A percentile compares a stretch with the other conserved stretches of the same genome.
These are phyloP conservation scores for Aegithalos caudatus DNA, from an alignment of 2,113 vertebrate species.

Conservation along the genomic window DNA sequence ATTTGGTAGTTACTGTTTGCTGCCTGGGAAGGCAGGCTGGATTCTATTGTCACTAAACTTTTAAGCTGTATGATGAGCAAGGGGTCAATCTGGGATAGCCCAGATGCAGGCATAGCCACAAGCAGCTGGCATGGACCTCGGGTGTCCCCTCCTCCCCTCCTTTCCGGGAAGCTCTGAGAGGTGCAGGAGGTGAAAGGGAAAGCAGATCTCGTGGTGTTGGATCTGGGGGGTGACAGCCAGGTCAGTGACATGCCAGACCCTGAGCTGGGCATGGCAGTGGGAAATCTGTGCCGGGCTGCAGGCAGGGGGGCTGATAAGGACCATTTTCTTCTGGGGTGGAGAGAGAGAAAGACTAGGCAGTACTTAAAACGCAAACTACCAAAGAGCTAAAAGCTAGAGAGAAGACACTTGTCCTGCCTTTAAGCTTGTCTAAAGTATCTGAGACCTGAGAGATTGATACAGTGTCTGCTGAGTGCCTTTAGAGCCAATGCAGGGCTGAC, in stretches of 20 bases:
- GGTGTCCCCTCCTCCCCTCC: rapidly evolving
- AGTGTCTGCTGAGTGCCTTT: not conserved
- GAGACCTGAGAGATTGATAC: not conserved
- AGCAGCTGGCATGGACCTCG: rapidly evolving
- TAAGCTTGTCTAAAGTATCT: not conserved
- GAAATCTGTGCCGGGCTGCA: not conserved
- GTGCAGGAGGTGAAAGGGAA: not conserved
- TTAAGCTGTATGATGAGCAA: not conserved
- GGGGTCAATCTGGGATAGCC: rapidly evolving
- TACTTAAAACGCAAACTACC: not conserved
- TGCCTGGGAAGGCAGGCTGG: not conserved
- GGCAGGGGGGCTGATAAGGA: too few species aligned
- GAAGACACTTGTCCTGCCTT: not conserved
- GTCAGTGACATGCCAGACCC: rapidly evolving
- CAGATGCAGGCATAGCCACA: not conserved
- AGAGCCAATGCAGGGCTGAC: not conserved
- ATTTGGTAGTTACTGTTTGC: not conserved
- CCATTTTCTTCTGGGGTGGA: not conserved
- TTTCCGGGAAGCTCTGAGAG: not conserved
- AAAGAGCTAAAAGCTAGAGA: not conserved
- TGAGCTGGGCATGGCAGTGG: rapidly evolving
- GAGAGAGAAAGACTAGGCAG: not conserved
- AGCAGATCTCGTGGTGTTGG: not conserved
- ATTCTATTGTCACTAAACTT: not conserved
- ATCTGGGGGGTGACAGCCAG: not conserved